These are phyloP conservation scores for Keiferia lycopersicella DNA, from an alignment of 2,888 invertebrate genomes.

Conservation along the genomic window DNA sequence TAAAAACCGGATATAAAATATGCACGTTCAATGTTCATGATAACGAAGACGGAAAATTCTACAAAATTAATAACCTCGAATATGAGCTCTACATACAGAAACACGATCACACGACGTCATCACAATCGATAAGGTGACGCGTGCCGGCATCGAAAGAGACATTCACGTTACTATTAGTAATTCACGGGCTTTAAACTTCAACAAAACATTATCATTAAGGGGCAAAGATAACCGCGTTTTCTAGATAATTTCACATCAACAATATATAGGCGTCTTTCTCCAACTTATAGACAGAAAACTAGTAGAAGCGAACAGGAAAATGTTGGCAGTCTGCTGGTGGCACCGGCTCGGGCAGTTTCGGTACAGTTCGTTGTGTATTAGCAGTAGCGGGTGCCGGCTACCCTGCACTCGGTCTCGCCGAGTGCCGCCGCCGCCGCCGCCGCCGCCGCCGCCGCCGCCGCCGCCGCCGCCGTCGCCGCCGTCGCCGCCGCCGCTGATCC, in stretches of 20 bases:
- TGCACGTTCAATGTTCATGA: background rate
- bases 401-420: slow-evolving; percentile 30
- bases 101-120: background rate
- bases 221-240: slow-evolving; percentile 7
- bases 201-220: background rate
- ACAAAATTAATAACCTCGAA: background rate
- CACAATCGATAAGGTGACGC: slow-evolving; percentile 10
- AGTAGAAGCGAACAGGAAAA: slow-evolving; percentile 53
- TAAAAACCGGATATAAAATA: background rate
- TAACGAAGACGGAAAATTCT: background rate
- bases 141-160: slow-evolving; percentile 8
- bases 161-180: background rate
- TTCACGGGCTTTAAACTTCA: background rate
- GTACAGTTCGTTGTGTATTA: slow-evolving; percentile 44
- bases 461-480: slow-evolving; percentile 36
- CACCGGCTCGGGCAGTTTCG: slow-evolving; percentile 53
- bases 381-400: slow-evolving; percentile 34
- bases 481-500: slow-evolving; percentile 34
- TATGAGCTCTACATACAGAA: background rate
- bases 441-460: slow-evolving; percentile 33
- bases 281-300: slow-evolving; percentile 26
- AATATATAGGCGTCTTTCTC: slow-evolving; percentile 30
- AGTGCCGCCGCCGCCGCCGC: slow-evolving; percentile 32
- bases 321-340: slow-evolving; percentile 45
- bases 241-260: slow-evolving; percentile 21